phyloP scores from a whole-genome alignment of 2,113 vertebrate species.

The Rhombomys opimus region DNA sequence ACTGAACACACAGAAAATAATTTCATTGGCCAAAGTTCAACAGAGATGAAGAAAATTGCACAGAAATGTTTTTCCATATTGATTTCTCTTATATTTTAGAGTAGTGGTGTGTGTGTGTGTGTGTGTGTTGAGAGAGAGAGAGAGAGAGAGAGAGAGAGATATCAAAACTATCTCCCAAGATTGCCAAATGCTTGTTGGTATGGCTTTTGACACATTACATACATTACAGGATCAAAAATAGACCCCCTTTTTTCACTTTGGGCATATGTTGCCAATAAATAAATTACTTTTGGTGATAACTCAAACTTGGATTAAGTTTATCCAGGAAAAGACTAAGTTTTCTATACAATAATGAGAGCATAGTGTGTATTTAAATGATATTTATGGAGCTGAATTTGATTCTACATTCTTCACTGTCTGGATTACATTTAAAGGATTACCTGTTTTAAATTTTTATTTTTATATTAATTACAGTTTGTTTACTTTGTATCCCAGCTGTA shows the following conservation, averaged over 20 bases:
- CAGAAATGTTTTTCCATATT: background rate
- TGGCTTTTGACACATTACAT: background rate
- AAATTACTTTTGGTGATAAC: background rate
- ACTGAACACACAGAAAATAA: background rate
- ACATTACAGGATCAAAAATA: background rate
- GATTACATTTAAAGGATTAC: background rate
- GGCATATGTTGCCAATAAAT: background rate
- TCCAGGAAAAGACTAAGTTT: background rate
- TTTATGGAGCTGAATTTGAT: background rate
- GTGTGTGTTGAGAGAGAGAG: background rate
- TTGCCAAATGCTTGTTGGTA: background rate
- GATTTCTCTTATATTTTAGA: background rate
- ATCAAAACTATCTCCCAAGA: background rate
- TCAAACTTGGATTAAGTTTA: background rate
- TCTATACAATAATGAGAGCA: background rate
- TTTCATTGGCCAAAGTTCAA: background rate
- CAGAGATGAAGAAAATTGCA: background rate
- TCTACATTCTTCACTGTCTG: background rate
- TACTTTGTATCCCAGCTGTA: no score
- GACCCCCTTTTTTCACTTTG: no score
- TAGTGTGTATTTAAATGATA: rapidly evolving
- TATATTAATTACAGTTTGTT: no score
- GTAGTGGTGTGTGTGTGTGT: background rate
- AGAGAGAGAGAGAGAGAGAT: no score
- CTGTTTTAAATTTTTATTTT: background rate